Evolutionary conservation across 1,140 invertebrate species (phyloP), one percentile per base, ranked within the genome.

Genomic region (Dendroctonus valens): DNA sequence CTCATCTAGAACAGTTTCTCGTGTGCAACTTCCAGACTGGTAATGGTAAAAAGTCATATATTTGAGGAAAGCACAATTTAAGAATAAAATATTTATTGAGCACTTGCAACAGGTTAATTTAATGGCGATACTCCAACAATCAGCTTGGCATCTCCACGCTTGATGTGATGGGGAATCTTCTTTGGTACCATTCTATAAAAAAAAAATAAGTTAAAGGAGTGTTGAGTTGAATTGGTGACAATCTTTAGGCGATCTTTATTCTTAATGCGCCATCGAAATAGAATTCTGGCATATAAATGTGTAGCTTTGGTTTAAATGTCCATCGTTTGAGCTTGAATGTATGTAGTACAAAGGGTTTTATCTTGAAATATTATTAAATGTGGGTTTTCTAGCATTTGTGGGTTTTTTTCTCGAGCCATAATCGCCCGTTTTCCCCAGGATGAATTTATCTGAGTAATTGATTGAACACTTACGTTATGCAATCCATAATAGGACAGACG

Each of bases 401-500:
- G n/a, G n/a, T 55, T 14, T 26, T 52, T 26, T 5, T 4, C 37
- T 52, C 6, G 26, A 5, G 37, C 7, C 15, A 7, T 59, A 40
- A 7, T 6, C 11, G 6, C 8, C 14, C n/a, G n/a, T 44, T 51
- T 8, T 41, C 40, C 9, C 7, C 9, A 42, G 46, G 12, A 52
- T 54, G 54, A 48, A 7, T 54, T 57, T 12, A 61, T 57, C 42
- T 41, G 7, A 40, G n/a, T n/a, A n/a, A 6, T 39, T 38, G 14
- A 70, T 46, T 54, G 7, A 38, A 63, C 60, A 67, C 90, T 84
- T 85, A 92, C 90, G 82, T 89, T 73, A 99, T 99, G 78, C 97
- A 99, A 78, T 99, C 96, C 70, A 97, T 95, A 71, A 99, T 98
- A 0, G 97, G 97, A 80, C 97, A 99, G 2, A 99, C 97, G 41